Percentiles rank a stretch among this genome's conserved stretches.
These are phyloP conservation scores for Phoeniculus purpureus DNA, from an alignment of 2,797 vertebrate genomes.

Conservation along the genomic window DNA sequence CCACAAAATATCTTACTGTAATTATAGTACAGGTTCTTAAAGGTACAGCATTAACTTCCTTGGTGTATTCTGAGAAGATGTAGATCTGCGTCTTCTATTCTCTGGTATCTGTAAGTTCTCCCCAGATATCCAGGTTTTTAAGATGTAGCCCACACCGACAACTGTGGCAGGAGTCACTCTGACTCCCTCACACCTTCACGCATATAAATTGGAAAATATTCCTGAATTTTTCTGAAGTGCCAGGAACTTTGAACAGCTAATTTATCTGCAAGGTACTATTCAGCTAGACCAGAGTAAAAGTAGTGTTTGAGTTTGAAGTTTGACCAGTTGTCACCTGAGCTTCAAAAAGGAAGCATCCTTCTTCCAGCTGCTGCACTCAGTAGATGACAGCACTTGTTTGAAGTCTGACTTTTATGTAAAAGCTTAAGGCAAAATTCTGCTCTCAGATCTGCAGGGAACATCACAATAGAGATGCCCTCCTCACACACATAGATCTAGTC, in stretches of 20 bases:
- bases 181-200: neutral
- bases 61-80: neutral
- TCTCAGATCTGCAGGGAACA: neutral
- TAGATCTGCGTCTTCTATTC: neutral
- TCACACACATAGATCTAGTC: neutral
- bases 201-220: neutral
- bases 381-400: neutral
- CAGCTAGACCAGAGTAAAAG: neutral
- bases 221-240: neutral
- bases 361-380: neutral
- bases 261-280: neutral
- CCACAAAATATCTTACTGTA: neutral
- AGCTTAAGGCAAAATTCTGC: slow-evolving; percentile 18
- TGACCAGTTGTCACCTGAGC: slow-evolving; percentile 20
- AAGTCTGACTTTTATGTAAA: slow-evolving; percentile 17
- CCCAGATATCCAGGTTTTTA: neutral
- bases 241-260: neutral
- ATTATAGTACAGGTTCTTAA: neutral
- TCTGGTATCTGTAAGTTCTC: neutral
- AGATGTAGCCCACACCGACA: accelerated
- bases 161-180: neutral
- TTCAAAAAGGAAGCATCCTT: neutral
- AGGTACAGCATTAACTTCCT: neutral
- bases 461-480: neutral
- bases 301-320: neutral